phyloP scores from a whole-genome alignment of 2,888 invertebrate species.

The Ectemnius cavifrons region DNA sequence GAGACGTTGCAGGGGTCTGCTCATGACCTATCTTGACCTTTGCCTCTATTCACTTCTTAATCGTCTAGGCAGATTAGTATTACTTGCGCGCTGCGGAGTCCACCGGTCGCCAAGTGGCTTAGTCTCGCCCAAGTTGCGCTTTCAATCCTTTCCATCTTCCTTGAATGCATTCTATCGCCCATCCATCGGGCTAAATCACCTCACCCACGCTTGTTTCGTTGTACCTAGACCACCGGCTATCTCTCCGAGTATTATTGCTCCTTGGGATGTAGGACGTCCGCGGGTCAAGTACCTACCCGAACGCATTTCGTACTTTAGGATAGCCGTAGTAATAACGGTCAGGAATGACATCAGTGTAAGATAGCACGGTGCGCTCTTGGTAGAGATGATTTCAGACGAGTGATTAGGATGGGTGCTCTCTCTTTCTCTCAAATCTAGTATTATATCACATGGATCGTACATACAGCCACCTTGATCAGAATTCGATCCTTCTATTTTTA shows the following conservation, averaged over 20 bases:
- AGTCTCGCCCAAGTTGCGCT: background rate
- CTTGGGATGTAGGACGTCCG: no score
- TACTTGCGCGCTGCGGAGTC: background rate
- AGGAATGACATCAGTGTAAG: no score
- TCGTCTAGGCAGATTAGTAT: conserved; percentile 14
- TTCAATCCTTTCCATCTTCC: background rate
- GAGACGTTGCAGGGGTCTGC: conserved; percentile 3
- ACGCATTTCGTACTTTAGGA: no score
- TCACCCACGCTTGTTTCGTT: conserved; percentile 4
- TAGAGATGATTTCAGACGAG: no score
- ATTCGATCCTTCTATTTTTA: no score
- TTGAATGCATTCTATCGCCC: background rate
- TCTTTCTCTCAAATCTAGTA: no score
- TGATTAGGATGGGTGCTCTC: conserved; percentile 1
- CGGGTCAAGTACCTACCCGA: no score
- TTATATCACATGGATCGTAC: no score
- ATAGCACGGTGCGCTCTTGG: no score
- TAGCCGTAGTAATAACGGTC: no score
- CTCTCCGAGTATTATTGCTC: background rate
- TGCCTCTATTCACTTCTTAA: conserved; percentile 13
- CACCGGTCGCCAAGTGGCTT: background rate
- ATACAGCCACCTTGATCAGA: no score
- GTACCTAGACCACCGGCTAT: background rate
- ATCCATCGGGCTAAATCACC: background rate
- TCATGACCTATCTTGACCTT: conserved; percentile 6